These are phyloP conservation scores for Pavo muticus DNA, from an alignment of 2,113 vertebrate species.

Conservation along the genomic window DNA sequence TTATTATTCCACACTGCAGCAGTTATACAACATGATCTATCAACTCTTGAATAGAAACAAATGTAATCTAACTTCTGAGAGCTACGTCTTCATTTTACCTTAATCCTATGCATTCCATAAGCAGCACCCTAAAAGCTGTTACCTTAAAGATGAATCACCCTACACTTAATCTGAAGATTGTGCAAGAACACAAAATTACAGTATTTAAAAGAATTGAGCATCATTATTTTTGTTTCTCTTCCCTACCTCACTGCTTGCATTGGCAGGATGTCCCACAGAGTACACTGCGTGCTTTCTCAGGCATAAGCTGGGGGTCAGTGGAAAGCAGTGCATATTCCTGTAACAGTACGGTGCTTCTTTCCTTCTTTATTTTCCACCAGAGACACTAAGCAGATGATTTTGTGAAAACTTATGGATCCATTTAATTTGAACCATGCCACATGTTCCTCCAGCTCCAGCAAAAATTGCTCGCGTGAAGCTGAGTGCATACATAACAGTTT, in stretches of 20 bases:
- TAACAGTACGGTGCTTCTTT: slow-evolving; percentile 26
- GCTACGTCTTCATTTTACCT: neutral
- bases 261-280: neutral
- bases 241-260: neutral
- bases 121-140: neutral
- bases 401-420: slow-evolving; percentile 56
- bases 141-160: neutral
- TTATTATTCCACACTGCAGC: slow-evolving; percentile 29
- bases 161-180: slow-evolving; percentile 41
- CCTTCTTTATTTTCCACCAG: slow-evolving; percentile 48
- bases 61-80: neutral
- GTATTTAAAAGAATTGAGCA: neutral
- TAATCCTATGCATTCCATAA: neutral
- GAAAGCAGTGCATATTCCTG: slow-evolving; percentile 11
- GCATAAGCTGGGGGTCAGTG: neutral
- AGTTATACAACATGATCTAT: neutral
- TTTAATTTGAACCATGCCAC: slow-evolving; percentile 58
- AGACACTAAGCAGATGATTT: slow-evolving; percentile 42
- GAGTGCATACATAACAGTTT: neutral
- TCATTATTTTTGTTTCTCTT: neutral
- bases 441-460: slow-evolving; percentile 28
- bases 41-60: neutral
- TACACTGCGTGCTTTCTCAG: neutral
- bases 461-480: slow-evolving; percentile 31
- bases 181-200: neutral